phyloP scores from a whole-genome alignment of 2,797 vertebrate species.

The Hippoglossus hippoglossus region DNA sequence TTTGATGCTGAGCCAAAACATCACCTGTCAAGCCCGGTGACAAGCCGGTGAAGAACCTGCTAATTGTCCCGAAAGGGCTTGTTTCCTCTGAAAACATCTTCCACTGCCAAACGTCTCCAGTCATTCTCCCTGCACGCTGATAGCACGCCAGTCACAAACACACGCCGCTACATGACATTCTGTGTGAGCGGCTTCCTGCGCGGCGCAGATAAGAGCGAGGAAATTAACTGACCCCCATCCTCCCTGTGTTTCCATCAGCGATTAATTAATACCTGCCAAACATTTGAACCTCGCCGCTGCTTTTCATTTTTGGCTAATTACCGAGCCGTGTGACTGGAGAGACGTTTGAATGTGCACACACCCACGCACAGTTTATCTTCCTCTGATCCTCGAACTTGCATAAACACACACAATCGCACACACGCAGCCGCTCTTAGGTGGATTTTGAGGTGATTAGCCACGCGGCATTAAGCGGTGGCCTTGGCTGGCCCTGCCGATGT shows the following conservation, averaged over 20 bases:
- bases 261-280: constrained; percentile 71
- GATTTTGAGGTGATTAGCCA: constrained; percentile 54
- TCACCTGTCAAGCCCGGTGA: constrained; percentile 41
- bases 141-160: constrained; percentile 31
- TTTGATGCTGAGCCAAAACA: constrained; percentile 17
- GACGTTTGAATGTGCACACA: constrained; percentile 36
- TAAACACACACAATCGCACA: constrained; percentile 10
- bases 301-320: constrained; percentile 70
- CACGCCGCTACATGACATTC: constrained; percentile 48
- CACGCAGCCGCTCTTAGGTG: neutral
- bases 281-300: constrained; percentile 54
- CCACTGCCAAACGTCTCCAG: constrained; percentile 27
- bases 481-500: constrained; percentile 26
- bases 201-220: constrained; percentile 42
- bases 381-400: neutral
- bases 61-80: constrained; percentile 51
- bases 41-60: constrained; percentile 37
- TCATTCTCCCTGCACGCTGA: constrained; percentile 20
- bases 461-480: constrained; percentile 44
- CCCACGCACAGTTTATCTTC: constrained; percentile 10
- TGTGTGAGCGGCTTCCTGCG: constrained; percentile 38
- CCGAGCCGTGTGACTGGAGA: constrained; percentile 39
- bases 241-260: constrained; percentile 50
- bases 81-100: constrained; percentile 12
- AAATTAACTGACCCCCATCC: constrained; percentile 54